phyloP scores from a whole-genome alignment of 92 coral and sea anemone species.

The Micromussa lordhowensis region DNA sequence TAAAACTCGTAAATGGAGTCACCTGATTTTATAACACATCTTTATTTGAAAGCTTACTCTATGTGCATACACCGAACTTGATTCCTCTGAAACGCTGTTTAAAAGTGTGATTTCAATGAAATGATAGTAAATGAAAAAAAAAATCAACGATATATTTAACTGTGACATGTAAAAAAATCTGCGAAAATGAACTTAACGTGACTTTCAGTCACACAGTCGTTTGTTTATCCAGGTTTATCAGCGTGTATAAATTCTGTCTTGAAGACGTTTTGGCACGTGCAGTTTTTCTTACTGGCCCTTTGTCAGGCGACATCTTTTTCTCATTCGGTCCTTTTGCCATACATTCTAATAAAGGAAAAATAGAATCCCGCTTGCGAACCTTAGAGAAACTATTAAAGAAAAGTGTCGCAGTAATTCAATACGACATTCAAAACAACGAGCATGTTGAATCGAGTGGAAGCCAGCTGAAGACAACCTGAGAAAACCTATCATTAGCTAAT shows the following conservation, averaged over 20 bases:
- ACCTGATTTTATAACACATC: neutral
- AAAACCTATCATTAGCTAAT: neutral
- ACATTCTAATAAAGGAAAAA: neutral
- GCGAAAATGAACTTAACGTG: neutral
- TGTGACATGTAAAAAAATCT: neutral
- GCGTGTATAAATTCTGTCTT: neutral
- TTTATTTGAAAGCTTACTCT: neutral
- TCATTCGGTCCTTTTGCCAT: neutral
- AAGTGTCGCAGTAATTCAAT: neutral
- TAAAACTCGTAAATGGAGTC: conserved; percentile 21
- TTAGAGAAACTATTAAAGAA: neutral
- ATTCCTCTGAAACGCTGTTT: no score
- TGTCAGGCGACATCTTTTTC: neutral
- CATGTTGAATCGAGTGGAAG: neutral
- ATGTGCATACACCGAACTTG: no score
- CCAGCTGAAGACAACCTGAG: neutral
- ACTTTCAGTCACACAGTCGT: neutral
- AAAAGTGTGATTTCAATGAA: neutral
- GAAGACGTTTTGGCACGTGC: neutral
- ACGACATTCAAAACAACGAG: neutral
- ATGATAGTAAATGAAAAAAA: neutral
- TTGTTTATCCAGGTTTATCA: neutral
- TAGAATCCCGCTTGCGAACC: neutral
- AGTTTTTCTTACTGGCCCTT: neutral
- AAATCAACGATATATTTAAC: no score